Evolutionary conservation across 2,888 invertebrate genomes (phyloP), one percentile per base, ranked within the genome.

Genomic region (Lamellibrachia columna): DNA sequence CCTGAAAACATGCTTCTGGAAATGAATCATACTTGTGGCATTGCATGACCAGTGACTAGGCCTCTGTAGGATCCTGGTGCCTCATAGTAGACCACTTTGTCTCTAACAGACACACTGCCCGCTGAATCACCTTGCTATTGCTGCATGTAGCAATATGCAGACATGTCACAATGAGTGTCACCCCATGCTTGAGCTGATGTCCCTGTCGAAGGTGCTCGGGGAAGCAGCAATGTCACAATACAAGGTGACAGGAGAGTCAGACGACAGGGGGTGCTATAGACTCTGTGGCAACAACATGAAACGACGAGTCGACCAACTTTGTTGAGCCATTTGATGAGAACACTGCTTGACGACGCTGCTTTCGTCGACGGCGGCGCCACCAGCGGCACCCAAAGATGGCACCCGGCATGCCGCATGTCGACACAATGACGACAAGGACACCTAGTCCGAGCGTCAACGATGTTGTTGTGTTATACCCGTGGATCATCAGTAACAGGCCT

Each of bases 361-460:
- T 75, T n/a, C 91, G 52, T 58, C 91, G 53, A 40, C 53, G 53
- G 15, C 53, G 53, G 22, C 91, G 53, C 91, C 91, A 91, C 91
- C 91, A 91, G 11, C 91, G 53, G n/a, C 91, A 91, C 11, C 91
- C 91, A 58, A 91, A 91, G 52, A 91, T 91, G 40, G 91, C 91
- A 15, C 91, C 53, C n/a, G 91, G 91, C 53, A 91, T 52, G 40
- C 91, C 91, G 55, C 91, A 91, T 40, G 91, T 91, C 11, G 91
- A 91, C 28, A 53, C 40, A 55, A 91, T 53, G 91, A 91, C 58
- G n/a, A 91, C 91, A 1, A 91, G 55, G 15, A 58, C 91, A 40
- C 91, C 91, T 9, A 91, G 91, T 55, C 52, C 53, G 7, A 91
- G 58, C 1, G 53, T 53, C 91, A 91, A 53, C 40, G 40, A n/a